Conservation (phyloP, 2,797 vertebrate species). For the Pseudocheirus occidentalis region DNA sequence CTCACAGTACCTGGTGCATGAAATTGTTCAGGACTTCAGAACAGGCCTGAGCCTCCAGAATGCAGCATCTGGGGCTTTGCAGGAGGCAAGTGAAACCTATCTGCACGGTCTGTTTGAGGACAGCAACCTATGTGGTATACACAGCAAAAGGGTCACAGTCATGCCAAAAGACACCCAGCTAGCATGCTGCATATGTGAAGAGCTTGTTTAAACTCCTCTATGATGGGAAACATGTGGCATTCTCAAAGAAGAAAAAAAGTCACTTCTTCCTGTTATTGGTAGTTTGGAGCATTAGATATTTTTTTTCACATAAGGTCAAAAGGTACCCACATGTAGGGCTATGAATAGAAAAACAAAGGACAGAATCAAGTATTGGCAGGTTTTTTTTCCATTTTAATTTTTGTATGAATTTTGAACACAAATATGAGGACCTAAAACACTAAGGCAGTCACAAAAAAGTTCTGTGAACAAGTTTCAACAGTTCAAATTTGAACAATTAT, state of each 20-base stretch:
- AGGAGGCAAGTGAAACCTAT: neutral
- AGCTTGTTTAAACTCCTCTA: neutral
- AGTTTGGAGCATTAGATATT: neutral
- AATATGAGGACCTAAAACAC: neutral
- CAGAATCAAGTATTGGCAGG: neutral
- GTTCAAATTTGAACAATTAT: slow-evolving; percentile 78
- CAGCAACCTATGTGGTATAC: neutral
- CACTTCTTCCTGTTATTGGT: neutral
- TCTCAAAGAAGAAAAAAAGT: neutral
- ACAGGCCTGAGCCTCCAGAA: neutral
- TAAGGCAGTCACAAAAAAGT: neutral
- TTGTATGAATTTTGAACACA: neutral
- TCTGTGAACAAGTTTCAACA: neutral
- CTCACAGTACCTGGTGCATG: neutral
- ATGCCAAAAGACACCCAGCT: neutral
- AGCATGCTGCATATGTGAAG: neutral
- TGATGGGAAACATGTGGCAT: neutral
- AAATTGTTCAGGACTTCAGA: neutral
- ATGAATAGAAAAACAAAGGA: neutral
- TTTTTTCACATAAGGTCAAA: neutral
- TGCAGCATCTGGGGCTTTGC: neutral
- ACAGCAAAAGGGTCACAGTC: neutral
- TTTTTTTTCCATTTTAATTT: neutral
- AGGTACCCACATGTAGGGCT: neutral
- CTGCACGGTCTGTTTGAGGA: neutral